Percentiles rank a stretch among this genome's conserved stretches.
These are phyloP conservation scores for Falcaria lacertinaria DNA, from an alignment of 2,888 invertebrate genomes.

Conservation along the genomic window DNA sequence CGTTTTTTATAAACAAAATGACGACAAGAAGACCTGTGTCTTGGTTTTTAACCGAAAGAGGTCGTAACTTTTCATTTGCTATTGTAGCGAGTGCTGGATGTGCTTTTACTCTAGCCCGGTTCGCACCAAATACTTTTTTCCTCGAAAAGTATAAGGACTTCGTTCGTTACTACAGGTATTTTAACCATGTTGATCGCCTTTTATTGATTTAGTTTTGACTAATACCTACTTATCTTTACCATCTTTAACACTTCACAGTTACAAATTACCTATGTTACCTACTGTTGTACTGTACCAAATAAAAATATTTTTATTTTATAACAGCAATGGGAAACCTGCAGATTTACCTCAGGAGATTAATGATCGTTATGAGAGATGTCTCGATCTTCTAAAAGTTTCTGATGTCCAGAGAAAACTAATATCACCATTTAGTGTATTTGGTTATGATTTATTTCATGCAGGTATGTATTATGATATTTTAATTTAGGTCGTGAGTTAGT, in stretches of 20 bases:
- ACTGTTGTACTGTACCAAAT: no score
- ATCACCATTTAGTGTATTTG: constrained; percentile 84
- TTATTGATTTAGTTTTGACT: no score
- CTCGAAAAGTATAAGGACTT: constrained; percentile 81
- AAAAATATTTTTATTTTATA: no score
- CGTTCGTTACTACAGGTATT: constrained; percentile 81
- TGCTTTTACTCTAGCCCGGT: constrained; percentile 74
- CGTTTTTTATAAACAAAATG: constrained; percentile 34
- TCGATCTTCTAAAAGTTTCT: constrained; percentile 80
- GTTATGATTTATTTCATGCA: constrained; percentile 85
- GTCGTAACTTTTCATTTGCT: constrained; percentile 73
- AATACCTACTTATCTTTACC: no score
- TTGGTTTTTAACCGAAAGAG: constrained; percentile 79
- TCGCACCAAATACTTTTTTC: constrained; percentile 81
- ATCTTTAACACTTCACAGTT: no score
- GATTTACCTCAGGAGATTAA: constrained; percentile 71
- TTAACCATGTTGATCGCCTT: background rate
- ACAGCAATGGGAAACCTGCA: constrained; percentile 81
- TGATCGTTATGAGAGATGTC: constrained; percentile 75
- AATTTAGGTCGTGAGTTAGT: no score
- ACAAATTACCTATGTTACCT: no score
- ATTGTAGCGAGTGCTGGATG: constrained; percentile 62
- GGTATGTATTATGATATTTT: constrained; percentile 71
- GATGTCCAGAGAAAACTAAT: constrained; percentile 69
- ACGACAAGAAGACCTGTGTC: constrained; percentile 45